Conservation (phyloP, 2,888 invertebrate genomes). For the Proisotoma minuta region DNA sequence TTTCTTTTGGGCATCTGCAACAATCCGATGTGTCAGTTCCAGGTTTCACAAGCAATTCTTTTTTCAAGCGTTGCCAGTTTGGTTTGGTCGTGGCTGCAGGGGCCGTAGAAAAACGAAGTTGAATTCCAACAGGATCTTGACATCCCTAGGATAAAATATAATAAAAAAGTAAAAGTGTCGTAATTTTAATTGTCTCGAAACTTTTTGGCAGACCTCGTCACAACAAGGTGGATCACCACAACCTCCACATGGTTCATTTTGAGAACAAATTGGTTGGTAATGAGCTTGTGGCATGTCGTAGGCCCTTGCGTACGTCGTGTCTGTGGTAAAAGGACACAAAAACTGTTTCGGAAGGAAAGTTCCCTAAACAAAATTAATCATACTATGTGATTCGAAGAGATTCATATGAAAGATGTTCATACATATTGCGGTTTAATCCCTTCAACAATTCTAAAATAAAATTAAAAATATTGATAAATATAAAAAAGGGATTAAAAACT, state of each 20-base stretch:
- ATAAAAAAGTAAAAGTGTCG: background rate
- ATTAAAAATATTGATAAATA: no score
- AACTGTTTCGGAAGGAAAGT: conserved; percentile 36
- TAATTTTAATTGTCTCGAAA: background rate
- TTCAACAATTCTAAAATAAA: conserved; percentile 36
- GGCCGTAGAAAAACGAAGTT: conserved; percentile 26
- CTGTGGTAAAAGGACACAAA: conserved; percentile 43
- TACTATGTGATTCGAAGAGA: background rate
- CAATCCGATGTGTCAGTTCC: conserved; percentile 45
- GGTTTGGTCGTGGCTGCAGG: conserved; percentile 18
- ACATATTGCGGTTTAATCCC: conserved; percentile 39
- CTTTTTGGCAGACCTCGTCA: conserved; percentile 21
- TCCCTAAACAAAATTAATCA: conserved; percentile 20
- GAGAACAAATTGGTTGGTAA: conserved; percentile 34
- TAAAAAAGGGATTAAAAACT: no score
- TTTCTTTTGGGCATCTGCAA: conserved; percentile 36
- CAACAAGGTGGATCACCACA: conserved; percentile 28
- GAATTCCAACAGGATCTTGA: conserved; percentile 36
- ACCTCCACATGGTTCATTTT: conserved; percentile 39
- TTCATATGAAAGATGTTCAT: conserved; percentile 5
- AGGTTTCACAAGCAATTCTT: conserved; percentile 39
- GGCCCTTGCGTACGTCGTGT: conserved; percentile 42
- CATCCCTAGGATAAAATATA: conserved; percentile 19
- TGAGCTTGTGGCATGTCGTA: conserved; percentile 44
- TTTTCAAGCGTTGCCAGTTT: conserved; percentile 28